Percentiles rank a stretch among this genome's conserved stretches.
Conservation (phyloP, 2,797 vertebrate species). For the Crocodylus rhombifer region DNA sequence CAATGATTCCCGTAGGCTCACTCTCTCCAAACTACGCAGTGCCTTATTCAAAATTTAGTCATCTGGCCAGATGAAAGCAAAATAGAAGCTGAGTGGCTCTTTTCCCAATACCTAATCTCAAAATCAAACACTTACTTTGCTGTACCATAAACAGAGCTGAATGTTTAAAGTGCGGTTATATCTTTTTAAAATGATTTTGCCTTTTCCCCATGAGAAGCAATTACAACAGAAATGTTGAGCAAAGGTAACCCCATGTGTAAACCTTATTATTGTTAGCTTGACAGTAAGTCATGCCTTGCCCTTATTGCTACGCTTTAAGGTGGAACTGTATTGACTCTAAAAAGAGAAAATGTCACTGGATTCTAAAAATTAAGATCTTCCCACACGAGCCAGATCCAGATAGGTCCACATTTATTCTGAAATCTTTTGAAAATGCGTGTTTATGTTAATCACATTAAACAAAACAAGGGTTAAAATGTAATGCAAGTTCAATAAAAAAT, state of each 20-base stretch:
- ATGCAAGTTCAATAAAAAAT: too few species aligned
- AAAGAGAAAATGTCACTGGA: not conserved
- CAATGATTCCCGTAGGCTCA: not conserved
- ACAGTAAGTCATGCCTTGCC: not conserved
- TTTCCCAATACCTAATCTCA: constrained; percentile 29
- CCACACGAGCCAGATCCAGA: not conserved
- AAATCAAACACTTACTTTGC: constrained; percentile 35
- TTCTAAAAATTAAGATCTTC: constrained; percentile 1
- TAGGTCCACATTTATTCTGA: not conserved
- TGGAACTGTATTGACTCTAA: constrained; percentile 1
- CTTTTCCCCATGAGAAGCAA: constrained; percentile 46
- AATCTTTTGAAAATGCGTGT: not conserved
- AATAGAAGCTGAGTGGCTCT: not conserved
- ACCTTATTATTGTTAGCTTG: constrained; percentile 32
- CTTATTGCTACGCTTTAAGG: constrained; percentile 14
- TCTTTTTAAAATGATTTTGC: constrained; percentile 41
- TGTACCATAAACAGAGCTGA: constrained; percentile 46
- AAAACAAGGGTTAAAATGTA: not conserved
- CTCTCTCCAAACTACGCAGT: not conserved
- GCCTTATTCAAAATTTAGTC: too few species aligned
- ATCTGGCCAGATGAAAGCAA: constrained; percentile 52
- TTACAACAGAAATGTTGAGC: constrained; percentile 52
- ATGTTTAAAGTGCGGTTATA: constrained; percentile 27
- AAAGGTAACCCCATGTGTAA: constrained; percentile 58
- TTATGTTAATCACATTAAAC: not conserved